phyloP scores from a whole-genome alignment of 1,140 invertebrate species.

The Drosophila funebris region DNA sequence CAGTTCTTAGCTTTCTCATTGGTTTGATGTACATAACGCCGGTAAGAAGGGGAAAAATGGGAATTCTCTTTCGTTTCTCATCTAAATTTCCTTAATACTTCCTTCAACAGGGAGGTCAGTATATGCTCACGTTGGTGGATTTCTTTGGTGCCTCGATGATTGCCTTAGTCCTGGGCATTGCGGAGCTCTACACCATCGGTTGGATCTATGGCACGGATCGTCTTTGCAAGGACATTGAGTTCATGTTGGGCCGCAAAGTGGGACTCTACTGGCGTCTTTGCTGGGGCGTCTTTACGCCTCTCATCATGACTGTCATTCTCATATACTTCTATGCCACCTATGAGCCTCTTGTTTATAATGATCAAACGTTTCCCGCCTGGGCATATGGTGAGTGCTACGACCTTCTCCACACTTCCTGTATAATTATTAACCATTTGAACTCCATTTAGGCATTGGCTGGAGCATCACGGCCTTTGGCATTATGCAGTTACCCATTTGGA shows the following conservation, averaged over 20 bases:
- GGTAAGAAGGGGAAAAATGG: conserved; percentile 84
- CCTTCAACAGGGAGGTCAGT: conserved; percentile 90
- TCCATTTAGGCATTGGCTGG: conserved; percentile 85
- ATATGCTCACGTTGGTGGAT: conserved; percentile 91
- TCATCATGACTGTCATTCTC: conserved; percentile 88
- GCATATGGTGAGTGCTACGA: conserved; percentile 85
- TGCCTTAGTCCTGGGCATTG: conserved; percentile 87
- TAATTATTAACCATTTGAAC: no score
- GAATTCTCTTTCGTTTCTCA: no score
- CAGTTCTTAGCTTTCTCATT: conserved; percentile 86
- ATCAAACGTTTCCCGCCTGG: conserved; percentile 83
- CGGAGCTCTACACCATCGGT: conserved; percentile 87
- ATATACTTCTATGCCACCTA: conserved; percentile 87
- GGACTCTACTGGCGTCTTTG: conserved; percentile 91
- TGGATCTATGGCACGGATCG: conserved; percentile 90
- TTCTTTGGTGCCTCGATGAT: conserved; percentile 90
- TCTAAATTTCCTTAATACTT: conserved; percentile 39
- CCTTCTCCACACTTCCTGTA: no score
- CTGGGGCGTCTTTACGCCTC: conserved; percentile 91
- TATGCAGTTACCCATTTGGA: conserved; percentile 86
- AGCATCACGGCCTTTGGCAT: conserved; percentile 85
- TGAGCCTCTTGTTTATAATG: conserved; percentile 85
- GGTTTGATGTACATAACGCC: conserved; percentile 91
- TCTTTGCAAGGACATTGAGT: conserved; percentile 87
- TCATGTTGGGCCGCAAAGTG: conserved; percentile 89